Base-by-base conservation (phyloP, 2,888 invertebrate species). In the Rhaphigaster nebulosa region DNA sequence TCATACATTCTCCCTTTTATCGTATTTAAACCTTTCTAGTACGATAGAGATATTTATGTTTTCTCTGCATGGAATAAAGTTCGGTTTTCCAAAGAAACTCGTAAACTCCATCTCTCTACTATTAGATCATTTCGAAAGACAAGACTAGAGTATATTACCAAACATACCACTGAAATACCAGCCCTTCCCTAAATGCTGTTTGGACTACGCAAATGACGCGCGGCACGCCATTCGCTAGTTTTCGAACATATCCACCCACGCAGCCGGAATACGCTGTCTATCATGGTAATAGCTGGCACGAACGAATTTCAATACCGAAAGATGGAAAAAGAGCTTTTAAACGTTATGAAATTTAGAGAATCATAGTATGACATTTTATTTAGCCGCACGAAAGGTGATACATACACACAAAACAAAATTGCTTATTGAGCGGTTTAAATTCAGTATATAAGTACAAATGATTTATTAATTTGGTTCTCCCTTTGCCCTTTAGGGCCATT, bases 181-280 rank as follows among this genome's bases (percentile, higher is more conserved):
- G 70, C 20, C 70, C 70, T 38, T 65, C 70, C 70, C 38, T 76
- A 76, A 76, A 34, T 76, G 34, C 70, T 76, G 34, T 76, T 76
- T 76, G 70, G 18, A 76, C 29, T 76, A 76, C 70, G 70, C 70
- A 76, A 76, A 76, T 76, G 70, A 38, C 20, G 38, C 70, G 23
- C 70, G 34, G 34, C 70, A 76, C 70, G 70, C 70, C 70, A 76
- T 76, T 76, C 70, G 70, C 70, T 76, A 76, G 70, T 76, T 76
- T 76, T 38, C 20, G 20, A 38, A 76, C 38, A 76, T 38, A 76
- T 76, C 70, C 34, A 18, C 38, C 70, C 70, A 76, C 70, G 70
- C 70, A 76, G 70, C 70, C 70, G 34, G 70, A 76, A 23, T 38
- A 76, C 34, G 20, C 70, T 76, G 18, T 38, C 5, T 70, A 70